Evolutionary conservation across 2,113 vertebrate species (phyloP), one percentile per base, ranked within the genome.

Genomic region (Oxygymnocypris stewartii): DNA sequence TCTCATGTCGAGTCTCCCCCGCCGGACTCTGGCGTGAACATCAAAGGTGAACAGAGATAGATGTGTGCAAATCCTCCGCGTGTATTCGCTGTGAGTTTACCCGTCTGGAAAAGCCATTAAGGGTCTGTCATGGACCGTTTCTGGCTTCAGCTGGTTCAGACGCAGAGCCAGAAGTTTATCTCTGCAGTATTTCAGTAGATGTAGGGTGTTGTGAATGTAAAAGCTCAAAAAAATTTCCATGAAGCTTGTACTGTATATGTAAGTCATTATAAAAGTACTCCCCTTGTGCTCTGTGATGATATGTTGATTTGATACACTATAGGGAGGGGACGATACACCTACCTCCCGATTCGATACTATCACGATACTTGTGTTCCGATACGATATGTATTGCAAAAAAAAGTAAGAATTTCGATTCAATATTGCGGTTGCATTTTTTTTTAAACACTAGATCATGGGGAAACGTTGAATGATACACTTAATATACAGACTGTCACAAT

Each of bases 81-180:
- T 42, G 40, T 71, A 44, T 49, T 35, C 84, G 44, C 57, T 23
- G 67, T 51, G 13, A 59, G 85, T 69, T 61, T 73, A n/a, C 71
- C 84, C 37, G 13, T 82, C 59, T 85, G 88, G 85, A 89, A 87
- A 85, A 87, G 28, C 65, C 82, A 89, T 87, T 69, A 89, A 1
- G 44, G 11, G 59, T 25, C 40, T 81, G n/a, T 44, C 37, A 18
- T 47, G 79, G 59, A 59, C 65, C 10, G 79, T 44, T 84, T 51
- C 65, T 84, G 75, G 23, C 65, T 20, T 71, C 8, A 20, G 16
- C 31, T 71, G 67, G 7, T 71, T 40, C 69, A 75, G 20, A 75
- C 40, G 12, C 73, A n/a, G 2, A 20, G 31, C 31, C 49, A 37
- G 31, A 12, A 57, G 77, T 37, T 59, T 13, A 57, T 40, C 51